Evolutionary conservation across 2,797 vertebrate genomes (phyloP), one percentile per base, ranked within the genome.

Genomic region (Cercopithecus hamlyni): DNA sequence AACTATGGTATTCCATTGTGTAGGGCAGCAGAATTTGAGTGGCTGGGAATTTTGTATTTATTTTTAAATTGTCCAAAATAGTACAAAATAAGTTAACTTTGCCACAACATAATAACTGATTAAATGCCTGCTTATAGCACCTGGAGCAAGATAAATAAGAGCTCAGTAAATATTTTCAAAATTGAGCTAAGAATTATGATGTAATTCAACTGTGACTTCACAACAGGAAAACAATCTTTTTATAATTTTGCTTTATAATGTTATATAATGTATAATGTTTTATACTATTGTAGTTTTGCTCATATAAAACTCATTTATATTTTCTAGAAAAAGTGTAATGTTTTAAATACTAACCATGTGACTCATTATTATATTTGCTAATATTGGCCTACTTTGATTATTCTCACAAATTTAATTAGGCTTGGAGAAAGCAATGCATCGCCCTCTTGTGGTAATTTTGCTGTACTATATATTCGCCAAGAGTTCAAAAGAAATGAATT

Each of bases 381-480:
- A 24, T 45, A 93, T 67, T 82, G 89, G 41, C 48, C 20, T 96
- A 70, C 41, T 93, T 87, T 93, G 45, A 88, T 72, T 61, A 92
- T 15, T 75, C 4, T 9, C 55, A 55, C 48, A 77, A 92, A 72
- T n/a, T 64, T 33, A 67, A 81, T 75, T 45, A 61, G 41, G 75
- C 15, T 73, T 13, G 43, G 83, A 92, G n/a, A 85, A 93, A 97
- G 93, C 45, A 41, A 67, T 98, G 52, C 30, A 12, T 88, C 15
- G 87, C 98, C 98, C 97, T 93, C 98, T 96, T 61, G 93, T 96
- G 98, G 98, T 86, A 33, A 15, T 80, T 86, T 88, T 93, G 26
- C 52, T 88, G 52, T n/a, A 97, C 36, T 92, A 52, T 82, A 50
- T 79, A 50, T n/a, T 67, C 24, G 41, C 61, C 30, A 48, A 80